Percentiles rank a stretch among this genome's conserved stretches.
phyloP scores from a whole-genome alignment of 2,888 invertebrate species.

The Nycteola revayana region DNA sequence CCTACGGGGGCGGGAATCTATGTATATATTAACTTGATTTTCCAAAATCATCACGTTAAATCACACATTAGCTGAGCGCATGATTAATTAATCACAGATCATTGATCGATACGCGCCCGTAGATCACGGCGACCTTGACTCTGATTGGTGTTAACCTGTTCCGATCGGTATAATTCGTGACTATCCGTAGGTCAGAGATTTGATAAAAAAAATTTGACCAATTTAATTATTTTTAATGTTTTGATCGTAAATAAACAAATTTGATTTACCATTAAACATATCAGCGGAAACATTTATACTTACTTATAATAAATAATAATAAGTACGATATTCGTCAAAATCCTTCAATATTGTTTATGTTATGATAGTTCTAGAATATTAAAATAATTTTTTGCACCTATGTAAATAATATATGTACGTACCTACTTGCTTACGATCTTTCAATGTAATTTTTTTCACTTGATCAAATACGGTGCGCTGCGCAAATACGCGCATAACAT shows the following conservation, averaged over 20 bases:
- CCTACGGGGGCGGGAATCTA: too few species aligned
- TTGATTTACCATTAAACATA: conserved; percentile 5
- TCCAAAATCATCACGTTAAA: too few species aligned
- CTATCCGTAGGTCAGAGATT: conserved; percentile 41
- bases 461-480: too few species aligned
- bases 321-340: too few species aligned
- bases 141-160: conserved; percentile 51
- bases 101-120: conserved; percentile 57
- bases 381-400: too few species aligned
- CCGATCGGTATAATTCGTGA: conserved; percentile 45
- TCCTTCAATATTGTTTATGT: conserved; percentile 7
- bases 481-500: too few species aligned
- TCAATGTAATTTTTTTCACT: too few species aligned
- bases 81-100: conserved; percentile 39
- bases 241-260: conserved; percentile 19
- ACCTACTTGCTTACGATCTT: too few species aligned
- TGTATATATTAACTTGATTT: too few species aligned
- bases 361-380: conserved; percentile 4
- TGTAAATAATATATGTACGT: too few species aligned
- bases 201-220: conserved; percentile 19
- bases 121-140: conserved; percentile 63
- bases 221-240: conserved; percentile 22
- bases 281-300: conserved; percentile 6
- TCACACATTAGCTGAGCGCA: conserved; percentile 23
- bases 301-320: neutral